Conservation (phyloP, 37 sponge, comb jelly and placozoan species). For the Mnemiopsis leidyi region DNA sequence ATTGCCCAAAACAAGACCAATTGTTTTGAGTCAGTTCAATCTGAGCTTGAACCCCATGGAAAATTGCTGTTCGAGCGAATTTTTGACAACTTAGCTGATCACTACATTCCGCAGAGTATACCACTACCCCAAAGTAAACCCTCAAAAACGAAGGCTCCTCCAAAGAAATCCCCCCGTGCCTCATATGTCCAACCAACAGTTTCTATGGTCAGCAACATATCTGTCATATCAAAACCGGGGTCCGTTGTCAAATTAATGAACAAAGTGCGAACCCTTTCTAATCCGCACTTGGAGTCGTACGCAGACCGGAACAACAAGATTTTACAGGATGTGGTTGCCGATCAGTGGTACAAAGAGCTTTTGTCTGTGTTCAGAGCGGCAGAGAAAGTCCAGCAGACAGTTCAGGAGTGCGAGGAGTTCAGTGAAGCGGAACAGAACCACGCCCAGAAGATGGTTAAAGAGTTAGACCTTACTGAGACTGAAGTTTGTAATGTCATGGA, state of each 20-base stretch:
- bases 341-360: conserved; percentile 61
- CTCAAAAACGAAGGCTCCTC: background rate
- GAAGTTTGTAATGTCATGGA: conserved; percentile 47
- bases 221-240: conserved; percentile 14
- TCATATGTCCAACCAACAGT: background rate
- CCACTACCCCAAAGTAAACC: background rate
- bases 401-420: conserved; percentile 13
- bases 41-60: background rate
- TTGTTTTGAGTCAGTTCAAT: background rate
- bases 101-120: conserved; percentile 5
- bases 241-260: background rate
- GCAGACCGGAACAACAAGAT: conserved; percentile 12
- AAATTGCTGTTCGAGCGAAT: conserved; percentile 45
- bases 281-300: background rate
- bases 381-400: conserved; percentile 51
- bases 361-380: conserved; percentile 46
- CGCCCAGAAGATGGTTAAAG: conserved; percentile 14
- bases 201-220: background rate
- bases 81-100: conserved; percentile 46
- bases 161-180: background rate
- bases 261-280: background rate
- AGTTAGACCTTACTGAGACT: conserved; percentile 16
- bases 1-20: conserved; percentile 23
- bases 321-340: conserved; percentile 9
- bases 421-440: background rate